Evolutionary conservation across 2,113 vertebrate genomes (phyloP).

Genomic region (Petroica traversi): DNA sequence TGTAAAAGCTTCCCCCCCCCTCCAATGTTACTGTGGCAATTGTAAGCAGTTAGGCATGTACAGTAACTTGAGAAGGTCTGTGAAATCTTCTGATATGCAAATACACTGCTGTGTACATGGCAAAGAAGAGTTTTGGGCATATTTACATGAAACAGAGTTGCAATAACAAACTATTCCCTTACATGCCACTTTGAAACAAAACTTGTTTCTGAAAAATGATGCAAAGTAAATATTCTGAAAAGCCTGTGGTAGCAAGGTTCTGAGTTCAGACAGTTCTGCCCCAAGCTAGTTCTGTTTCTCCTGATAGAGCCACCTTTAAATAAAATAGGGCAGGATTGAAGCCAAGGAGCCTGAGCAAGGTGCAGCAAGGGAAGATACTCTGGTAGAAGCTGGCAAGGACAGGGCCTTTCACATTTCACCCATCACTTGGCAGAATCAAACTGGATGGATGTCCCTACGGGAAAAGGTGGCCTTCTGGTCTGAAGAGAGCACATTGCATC

Average conservation of each 20-base stretch:
- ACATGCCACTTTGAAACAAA: slow-evolving; percentile 1
- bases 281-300: not conserved
- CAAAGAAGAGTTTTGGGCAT: not conserved
- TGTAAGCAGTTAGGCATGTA: slow-evolving; percentile 8
- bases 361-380: not conserved
- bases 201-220: not conserved
- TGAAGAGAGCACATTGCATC: not conserved
- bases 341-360: not conserved
- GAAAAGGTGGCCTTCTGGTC: not conserved
- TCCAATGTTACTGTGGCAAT: not conserved
- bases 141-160: not conserved
- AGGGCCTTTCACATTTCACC: not conserved
- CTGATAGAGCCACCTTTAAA: not conserved
- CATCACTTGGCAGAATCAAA: not conserved
- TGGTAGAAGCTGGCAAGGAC: not conserved
- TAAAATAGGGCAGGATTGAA: not conserved
- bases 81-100: slow-evolving; percentile 61
- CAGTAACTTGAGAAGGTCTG: slow-evolving; percentile 18
- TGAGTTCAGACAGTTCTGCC: not conserved
- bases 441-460: not conserved
- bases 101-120: slow-evolving; percentile 4
- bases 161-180: not conserved
- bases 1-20: not conserved
- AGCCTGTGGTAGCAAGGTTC: not conserved
- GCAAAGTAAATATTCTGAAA: not conserved